Evolutionary conservation across 2,797 vertebrate genomes (phyloP), one percentile per base, ranked within the genome.

Genomic region (Staurois parvus): DNA sequence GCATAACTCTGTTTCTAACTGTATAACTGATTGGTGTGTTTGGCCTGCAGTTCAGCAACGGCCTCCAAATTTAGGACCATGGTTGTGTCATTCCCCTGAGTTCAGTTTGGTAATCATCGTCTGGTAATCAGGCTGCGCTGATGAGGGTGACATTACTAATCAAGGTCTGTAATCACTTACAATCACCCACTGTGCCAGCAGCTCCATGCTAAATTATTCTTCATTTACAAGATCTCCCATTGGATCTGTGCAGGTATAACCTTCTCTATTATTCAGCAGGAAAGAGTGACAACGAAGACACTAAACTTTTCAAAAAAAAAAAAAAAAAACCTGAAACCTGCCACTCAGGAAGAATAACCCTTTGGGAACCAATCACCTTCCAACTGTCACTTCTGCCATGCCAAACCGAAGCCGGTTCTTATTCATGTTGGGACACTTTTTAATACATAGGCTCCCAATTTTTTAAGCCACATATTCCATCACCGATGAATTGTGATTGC

Each of bases 121-220:
- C 64, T 21, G 40, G 1, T 67, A 66, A 68, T 42, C 67, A 79
- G 59, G 37, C 32, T 42, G 24, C 5, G 77, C 24, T 79, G 78
- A 79, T 79, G 78, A 79, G 78, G 32, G 78, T 79, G 78, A 79
- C 78, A 69, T 79, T 79, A 48, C n/a, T 70, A 79, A 79, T 79
- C 78, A 79, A 26, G 45, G 26, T 11, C 15, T 24, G 64, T 32
- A 79, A 79, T 79, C 66, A 48, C 42, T 66, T 67, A 37, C 24
- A 77, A 66, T 64, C 62, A 37, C 24, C 34, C 19, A 8, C 62
- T n/a, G 29, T n/a, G 76, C 40, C 78, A 68, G 37, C n/a, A 21
- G 9, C 40, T 42, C 64, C 2, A 11, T 79, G 26, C 4, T 52
- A 45, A 79, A 52, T 69, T 68, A 52, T 69, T 15, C 45, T 69